A percentile compares a stretch with the other conserved stretches of the same genome.
phyloP scores from a whole-genome alignment of 1,140 invertebrate genomes.

The Cotesia chilonis region DNA sequence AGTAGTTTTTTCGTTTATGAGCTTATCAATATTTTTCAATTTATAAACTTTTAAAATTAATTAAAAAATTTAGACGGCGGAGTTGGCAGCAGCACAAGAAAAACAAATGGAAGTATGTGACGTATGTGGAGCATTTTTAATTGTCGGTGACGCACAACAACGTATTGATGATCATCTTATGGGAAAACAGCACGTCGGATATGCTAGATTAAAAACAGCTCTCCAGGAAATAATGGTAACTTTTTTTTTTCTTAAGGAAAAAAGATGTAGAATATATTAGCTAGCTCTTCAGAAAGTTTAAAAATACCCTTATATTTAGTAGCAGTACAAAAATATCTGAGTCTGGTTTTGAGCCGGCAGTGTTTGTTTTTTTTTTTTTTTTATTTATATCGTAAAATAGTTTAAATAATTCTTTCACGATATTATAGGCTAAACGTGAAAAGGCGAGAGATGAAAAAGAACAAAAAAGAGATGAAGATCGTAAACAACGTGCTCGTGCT shows the following conservation, averaged over 20 bases:
- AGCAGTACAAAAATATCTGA: too few relatives aligned
- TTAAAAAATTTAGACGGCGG: slow-evolving; percentile 68
- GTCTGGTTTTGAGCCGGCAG: too few relatives aligned
- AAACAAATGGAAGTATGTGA: slow-evolving; percentile 99
- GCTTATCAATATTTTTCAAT: slow-evolving; percentile 8
- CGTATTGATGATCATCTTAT: slow-evolving; percentile 97
- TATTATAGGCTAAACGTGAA: slow-evolving; percentile 66
- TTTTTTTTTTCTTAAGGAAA: not conserved
- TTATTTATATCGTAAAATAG: not conserved
- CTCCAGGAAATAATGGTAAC: slow-evolving; percentile 71
- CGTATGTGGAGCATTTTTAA: slow-evolving; percentile 97
- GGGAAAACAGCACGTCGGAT: slow-evolving; percentile 97
- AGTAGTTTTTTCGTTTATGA: slow-evolving; percentile 11
- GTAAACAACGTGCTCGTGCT: slow-evolving; percentile 65
- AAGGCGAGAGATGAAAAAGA: slow-evolving; percentile 76
- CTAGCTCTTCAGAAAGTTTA: too few relatives aligned
- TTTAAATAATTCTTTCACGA: slow-evolving; percentile 13
- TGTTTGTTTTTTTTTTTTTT: too few relatives aligned
- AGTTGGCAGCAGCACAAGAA: slow-evolving; percentile 85
- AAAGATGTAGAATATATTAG: too few relatives aligned
- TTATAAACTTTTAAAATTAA: not conserved
- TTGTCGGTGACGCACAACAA: slow-evolving; percentile 98
- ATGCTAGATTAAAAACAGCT: slow-evolving; percentile 75
- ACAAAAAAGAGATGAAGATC: slow-evolving; percentile 71
- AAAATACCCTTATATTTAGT: too few relatives aligned